phyloP scores from a whole-genome alignment of 2,113 vertebrate genomes.

The Pseudorasbora parva region DNA sequence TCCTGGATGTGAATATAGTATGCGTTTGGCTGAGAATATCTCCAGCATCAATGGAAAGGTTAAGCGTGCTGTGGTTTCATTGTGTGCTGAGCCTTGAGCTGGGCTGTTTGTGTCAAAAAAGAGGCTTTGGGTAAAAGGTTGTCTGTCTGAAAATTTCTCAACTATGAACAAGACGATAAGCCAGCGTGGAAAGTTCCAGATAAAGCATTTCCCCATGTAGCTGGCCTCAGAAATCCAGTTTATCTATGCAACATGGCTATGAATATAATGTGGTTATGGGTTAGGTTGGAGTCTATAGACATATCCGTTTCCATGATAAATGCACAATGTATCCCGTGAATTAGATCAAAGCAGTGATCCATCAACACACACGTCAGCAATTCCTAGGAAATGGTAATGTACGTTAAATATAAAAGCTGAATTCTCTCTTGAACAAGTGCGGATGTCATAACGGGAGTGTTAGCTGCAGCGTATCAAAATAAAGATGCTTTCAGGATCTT shows the following conservation, averaged over 20 bases:
- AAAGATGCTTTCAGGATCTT: neutral
- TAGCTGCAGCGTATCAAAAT: neutral
- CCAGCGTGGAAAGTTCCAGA: slow-evolving; percentile 4
- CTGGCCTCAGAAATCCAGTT: neutral
- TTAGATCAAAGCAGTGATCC: neutral
- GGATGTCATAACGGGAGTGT: neutral
- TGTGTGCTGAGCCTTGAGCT: slow-evolving; percentile 24
- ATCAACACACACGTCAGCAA: slow-evolving; percentile 6
- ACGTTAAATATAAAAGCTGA: neutral
- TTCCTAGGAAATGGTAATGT: neutral
- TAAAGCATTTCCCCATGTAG: slow-evolving; percentile 4
- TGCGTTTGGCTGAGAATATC: neutral
- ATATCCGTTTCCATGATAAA: neutral
- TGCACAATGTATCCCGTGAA: neutral
- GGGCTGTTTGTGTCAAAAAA: slow-evolving; percentile 1
- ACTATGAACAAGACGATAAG: slow-evolving; percentile 10
- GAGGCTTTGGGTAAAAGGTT: slow-evolving; percentile 12
- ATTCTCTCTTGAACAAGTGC: neutral
- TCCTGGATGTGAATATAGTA: neutral
- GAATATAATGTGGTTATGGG: slow-evolving; percentile 7
- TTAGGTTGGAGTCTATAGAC: slow-evolving; percentile 9
- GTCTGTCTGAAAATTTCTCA: slow-evolving; percentile 27
- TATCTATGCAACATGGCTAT: neutral
- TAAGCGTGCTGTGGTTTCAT: neutral
- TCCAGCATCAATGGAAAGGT: slow-evolving; percentile 18